These are phyloP conservation scores for Paedocypris micromegethes DNA, from an alignment of 2,797 vertebrate genomes.

Conservation along the genomic window DNA sequence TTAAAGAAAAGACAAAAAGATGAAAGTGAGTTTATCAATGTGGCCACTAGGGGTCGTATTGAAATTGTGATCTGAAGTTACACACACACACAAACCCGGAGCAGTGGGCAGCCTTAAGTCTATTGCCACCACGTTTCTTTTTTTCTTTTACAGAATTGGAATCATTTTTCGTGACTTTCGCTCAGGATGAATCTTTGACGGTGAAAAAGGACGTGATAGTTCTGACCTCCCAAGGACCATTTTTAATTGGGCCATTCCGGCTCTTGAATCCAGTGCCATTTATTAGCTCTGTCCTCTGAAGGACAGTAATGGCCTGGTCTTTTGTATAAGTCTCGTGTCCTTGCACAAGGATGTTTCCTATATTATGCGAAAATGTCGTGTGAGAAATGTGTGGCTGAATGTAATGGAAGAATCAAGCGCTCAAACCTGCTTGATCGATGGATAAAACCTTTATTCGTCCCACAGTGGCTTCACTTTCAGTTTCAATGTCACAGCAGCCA, in stretches of 20 bases:
- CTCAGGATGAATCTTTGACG: not conserved
- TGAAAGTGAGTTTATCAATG: no score
- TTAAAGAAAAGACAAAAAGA: no score
- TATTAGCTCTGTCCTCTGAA: constrained; percentile 18
- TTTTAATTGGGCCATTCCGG: constrained; percentile 14
- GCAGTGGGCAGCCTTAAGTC: no score
- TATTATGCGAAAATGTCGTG: not conserved
- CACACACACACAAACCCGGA: no score
- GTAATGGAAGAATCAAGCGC: no score
- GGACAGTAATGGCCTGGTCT: not conserved
- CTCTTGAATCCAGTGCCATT: constrained; percentile 22
- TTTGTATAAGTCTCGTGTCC: constrained; percentile 16
- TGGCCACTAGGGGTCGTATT: no score
- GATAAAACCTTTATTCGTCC: no score
- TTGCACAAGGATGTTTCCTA: not conserved
- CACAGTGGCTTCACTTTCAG: no score
- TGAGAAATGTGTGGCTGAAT: not conserved
- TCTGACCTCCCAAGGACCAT: constrained; percentile 3
- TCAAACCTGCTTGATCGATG: no score
- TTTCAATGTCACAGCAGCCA: no score
- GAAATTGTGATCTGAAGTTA: no score
- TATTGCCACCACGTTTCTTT: no score
- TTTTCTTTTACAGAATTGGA: not conserved
- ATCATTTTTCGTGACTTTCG: not conserved
- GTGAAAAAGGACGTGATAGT: constrained; percentile 15